phyloP scores from a whole-genome alignment of 92 coral and sea anemone species.

The Zoanthus gigantus region DNA sequence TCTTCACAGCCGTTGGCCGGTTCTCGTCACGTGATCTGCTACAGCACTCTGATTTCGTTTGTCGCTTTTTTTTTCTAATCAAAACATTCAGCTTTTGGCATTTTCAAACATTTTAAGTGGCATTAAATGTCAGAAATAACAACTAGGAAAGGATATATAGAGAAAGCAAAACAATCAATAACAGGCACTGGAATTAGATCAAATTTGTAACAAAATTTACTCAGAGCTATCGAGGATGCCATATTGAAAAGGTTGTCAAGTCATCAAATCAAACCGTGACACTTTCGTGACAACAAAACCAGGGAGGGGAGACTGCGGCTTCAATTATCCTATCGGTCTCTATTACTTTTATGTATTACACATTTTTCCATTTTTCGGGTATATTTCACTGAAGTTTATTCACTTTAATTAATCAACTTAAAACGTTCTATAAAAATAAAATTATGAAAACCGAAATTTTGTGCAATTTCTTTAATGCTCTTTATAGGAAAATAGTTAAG shows the following conservation, averaged over 20 bases:
- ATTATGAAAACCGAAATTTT: too few relatives aligned
- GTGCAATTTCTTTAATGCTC: too few relatives aligned
- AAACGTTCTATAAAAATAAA: too few relatives aligned
- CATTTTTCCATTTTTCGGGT: too few relatives aligned
- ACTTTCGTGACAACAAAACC: constrained; percentile 7
- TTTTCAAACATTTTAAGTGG: background rate
- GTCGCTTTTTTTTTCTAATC: constrained; percentile 26
- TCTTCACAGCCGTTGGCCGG: constrained; percentile 64
- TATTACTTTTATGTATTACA: too few relatives aligned
- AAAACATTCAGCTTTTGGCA: background rate
- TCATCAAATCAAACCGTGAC: constrained; percentile 19
- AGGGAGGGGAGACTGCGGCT: constrained; percentile 2
- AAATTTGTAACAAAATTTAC: background rate
- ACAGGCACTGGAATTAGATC: background rate
- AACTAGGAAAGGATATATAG: background rate
- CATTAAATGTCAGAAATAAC: background rate
- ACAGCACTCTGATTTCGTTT: constrained; percentile 4
- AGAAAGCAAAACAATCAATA: background rate
- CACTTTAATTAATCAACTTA: too few relatives aligned
- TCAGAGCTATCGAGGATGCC: background rate
- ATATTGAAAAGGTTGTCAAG: constrained; percentile 2
- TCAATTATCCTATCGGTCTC: background rate
- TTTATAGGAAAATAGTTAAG: too few relatives aligned
- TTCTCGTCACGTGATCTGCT: constrained; percentile 66
- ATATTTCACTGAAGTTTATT: too few relatives aligned